Evolutionary conservation across 2,797 vertebrate genomes (phyloP), one percentile per base, ranked within the genome.

Genomic region (Sebastes vulpes): DNA sequence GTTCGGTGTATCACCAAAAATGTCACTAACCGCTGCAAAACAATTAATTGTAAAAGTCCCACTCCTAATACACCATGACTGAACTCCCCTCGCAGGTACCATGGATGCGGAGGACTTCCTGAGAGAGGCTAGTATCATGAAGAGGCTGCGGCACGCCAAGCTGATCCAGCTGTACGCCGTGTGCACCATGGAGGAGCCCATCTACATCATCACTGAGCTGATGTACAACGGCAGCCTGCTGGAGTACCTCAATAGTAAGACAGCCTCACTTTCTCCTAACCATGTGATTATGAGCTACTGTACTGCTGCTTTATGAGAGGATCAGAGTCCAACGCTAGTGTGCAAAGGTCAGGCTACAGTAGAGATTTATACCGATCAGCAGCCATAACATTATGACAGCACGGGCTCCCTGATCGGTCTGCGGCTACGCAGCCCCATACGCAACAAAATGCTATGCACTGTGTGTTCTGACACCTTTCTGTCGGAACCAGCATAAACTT

Each of bases 181-280:
- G 50, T 99, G 98, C 91, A 98, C 97, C 75, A 72, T 97, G 89
- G 96, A 98, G 86, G 97, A 99, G 65, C 98, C 98, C 82, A 96
- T 99, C 94, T 99, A 98, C 96, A 99, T 99, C 93, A 97, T 99
- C 94, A 99, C 98, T 0, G 98, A 99, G 92, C 95, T 99, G 89
- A 99, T 99, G 98, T 97, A 86, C 84, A 90, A 98, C 8, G 98
- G 98, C 92, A 99, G 98, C 89, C 95, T 99, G 87, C 95, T 96
- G 71, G 97, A 97, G 6, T 97, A 98, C 89, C 97, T 99, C 42
- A 96, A 96, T 89, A 97, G 98, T 99, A 97, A 97, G 97, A 56
- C 0, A 0, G 2, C 8, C 31, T 56, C 12, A 1, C 29, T 50
- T 63, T 14, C 4, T n/a, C 46, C 35, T 14, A 0, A 32, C 48